These are phyloP conservation scores for Pangasius krempfi DNA, from an alignment of 2,797 vertebrate genomes.

Conservation along the genomic window DNA sequence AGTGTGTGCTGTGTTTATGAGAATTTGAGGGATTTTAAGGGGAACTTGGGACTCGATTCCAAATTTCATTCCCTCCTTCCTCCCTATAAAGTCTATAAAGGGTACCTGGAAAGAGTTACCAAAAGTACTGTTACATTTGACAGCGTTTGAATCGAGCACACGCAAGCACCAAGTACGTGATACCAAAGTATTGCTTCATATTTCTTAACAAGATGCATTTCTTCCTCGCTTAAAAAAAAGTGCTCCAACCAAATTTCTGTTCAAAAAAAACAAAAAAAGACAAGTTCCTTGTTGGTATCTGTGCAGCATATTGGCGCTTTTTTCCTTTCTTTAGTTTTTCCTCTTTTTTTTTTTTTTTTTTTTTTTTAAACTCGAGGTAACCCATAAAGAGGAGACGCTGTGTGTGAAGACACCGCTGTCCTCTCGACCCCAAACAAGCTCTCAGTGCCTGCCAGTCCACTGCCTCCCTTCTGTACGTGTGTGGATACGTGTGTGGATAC, in stretches of 20 bases:
- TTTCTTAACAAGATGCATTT: background rate
- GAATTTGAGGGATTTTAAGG: background rate
- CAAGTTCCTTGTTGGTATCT: background rate
- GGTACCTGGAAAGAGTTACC: background rate
- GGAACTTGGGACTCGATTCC: background rate
- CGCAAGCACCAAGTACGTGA: constrained; percentile 19
- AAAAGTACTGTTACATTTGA: constrained; percentile 27
- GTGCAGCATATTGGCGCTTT: constrained; percentile 6
- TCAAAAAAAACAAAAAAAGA: background rate
- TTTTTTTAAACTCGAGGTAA: background rate
- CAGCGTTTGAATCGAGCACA: constrained; percentile 3
- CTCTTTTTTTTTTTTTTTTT: background rate
- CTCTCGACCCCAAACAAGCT: constrained; percentile 72
- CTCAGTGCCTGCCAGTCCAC: constrained; percentile 90
- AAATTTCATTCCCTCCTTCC: background rate
- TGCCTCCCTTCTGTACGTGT: constrained; percentile 82
- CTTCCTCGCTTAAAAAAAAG: background rate
- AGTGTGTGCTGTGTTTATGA: background rate
- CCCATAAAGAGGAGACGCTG: background rate
- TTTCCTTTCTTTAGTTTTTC: background rate
- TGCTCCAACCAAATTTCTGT: background rate
- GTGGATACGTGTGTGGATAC: constrained; percentile 58
- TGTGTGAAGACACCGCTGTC: constrained; percentile 30
- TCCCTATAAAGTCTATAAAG: background rate
- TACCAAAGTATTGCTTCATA: constrained; percentile 41